A percentile compares a stretch with the other conserved stretches of the same genome.
Evolutionary conservation across 1,140 invertebrate species (phyloP).

Genomic region (Cyphomyrmex costatus): DNA sequence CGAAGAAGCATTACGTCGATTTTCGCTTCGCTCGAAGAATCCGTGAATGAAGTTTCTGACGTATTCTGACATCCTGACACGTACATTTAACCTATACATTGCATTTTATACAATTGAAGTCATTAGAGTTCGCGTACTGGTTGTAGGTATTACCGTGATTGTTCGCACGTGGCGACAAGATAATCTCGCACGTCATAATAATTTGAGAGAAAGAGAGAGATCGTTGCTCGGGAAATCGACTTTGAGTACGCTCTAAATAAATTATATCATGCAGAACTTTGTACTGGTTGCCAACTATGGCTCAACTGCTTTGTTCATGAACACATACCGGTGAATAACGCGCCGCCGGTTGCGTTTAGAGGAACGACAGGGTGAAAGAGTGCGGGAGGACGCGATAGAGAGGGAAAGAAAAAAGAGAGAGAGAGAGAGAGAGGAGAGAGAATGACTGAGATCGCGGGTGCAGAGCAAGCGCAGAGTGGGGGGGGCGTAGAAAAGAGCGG

Average conservation of each 20-base stretch:
- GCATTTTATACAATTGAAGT: neutral
- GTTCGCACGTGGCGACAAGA: constrained; percentile 2
- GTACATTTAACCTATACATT: neutral
- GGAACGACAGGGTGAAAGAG: constrained; percentile 10
- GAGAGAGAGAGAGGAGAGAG: neutral
- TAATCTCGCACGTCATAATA: constrained; percentile 23
- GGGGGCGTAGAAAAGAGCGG: neutral
- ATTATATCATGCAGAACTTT: constrained; percentile 66
- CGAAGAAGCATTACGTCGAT: neutral
- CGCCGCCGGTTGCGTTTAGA: constrained; percentile 22
- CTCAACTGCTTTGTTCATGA: constrained; percentile 38
- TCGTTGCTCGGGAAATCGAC: neutral
- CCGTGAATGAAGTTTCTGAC: neutral
- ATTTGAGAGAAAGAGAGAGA: neutral
- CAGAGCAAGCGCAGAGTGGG: constrained; percentile 11
- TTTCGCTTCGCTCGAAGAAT: neutral
- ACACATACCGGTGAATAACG: constrained; percentile 52
- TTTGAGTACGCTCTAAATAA: neutral
- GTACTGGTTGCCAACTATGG: constrained; percentile 65
- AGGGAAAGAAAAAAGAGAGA: constrained; percentile 17
- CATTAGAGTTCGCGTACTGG: neutral
- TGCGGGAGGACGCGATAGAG: neutral
- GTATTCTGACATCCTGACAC: neutral
- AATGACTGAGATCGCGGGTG: constrained; percentile 28
- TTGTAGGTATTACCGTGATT: constrained; percentile 1